Evolutionary conservation across 1,140 invertebrate species (phyloP).

Genomic region (Brachionus plicatilis): DNA sequence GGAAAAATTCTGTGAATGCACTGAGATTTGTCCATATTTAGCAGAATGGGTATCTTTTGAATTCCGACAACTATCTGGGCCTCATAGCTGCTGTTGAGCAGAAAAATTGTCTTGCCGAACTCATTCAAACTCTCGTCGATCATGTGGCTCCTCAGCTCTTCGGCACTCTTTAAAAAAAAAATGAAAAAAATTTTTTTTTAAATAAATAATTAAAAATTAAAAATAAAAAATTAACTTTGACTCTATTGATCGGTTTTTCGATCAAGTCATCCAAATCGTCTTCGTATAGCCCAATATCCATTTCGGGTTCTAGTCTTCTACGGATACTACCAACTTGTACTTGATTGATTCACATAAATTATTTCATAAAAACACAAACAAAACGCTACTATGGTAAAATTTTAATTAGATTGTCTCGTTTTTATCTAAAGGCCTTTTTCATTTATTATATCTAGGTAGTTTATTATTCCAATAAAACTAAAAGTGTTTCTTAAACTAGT

Average conservation of each 20-base stretch:
- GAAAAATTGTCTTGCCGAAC: constrained; percentile 20
- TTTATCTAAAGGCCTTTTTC: neutral
- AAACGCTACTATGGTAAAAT: constrained; percentile 21
- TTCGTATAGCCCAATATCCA: constrained; percentile 6
- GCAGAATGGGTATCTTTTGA: neutral
- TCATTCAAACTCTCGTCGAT: constrained; percentile 33
- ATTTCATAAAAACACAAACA: neutral
- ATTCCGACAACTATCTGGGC: constrained; percentile 29
- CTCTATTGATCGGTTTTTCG: constrained; percentile 29
- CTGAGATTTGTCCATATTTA: neutral
- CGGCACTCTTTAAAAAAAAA: constrained; percentile 8
- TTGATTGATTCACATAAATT: neutral
- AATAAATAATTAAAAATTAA: neutral
- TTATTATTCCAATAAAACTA: neutral
- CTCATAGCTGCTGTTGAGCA: constrained; percentile 22
- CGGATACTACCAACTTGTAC: neutral
- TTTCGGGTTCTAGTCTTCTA: neutral
- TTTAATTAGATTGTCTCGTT: neutral
- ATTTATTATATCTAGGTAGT: neutral
- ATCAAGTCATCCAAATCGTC: constrained; percentile 9
- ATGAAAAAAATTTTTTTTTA: neutral
- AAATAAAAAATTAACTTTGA: neutral
- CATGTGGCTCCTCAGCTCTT: constrained; percentile 9
- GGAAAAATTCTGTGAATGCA: constrained; percentile 28
- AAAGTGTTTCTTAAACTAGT: neutral